These are phyloP conservation scores for Tragelaphus imberbis DNA, from an alignment of 2,113 vertebrate species.

Conservation along the genomic window DNA sequence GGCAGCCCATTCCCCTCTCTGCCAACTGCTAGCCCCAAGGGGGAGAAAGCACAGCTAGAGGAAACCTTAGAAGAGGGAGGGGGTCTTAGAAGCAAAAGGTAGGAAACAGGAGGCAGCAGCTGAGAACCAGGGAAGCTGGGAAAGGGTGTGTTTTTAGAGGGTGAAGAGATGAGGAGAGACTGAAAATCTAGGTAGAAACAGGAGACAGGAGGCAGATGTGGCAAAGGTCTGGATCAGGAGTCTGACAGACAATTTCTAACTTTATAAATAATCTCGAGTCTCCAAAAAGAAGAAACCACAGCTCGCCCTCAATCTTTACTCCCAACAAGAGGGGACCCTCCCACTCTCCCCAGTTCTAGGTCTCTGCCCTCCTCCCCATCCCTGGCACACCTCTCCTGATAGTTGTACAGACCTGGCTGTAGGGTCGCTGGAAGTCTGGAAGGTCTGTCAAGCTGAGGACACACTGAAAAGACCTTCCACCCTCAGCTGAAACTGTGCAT, in stretches of 20 bases:
- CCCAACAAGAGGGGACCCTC: neutral
- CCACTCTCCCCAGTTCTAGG: neutral
- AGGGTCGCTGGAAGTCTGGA: neutral
- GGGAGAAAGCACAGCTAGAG: neutral
- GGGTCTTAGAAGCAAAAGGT: neutral
- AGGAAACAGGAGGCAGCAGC: neutral
- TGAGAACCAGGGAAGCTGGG: neutral
- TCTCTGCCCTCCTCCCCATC: neutral
- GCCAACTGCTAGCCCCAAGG: neutral
- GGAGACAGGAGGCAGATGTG: neutral
- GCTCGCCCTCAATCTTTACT: neutral
- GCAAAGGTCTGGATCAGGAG: neutral
- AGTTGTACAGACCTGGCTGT: constrained; percentile 53
- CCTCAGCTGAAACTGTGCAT: constrained; percentile 10
- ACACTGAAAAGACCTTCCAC: constrained; percentile 24
- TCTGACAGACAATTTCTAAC: neutral
- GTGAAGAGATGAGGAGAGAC: neutral
- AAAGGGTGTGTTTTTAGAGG: neutral
- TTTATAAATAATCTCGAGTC: neutral
- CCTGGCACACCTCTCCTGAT: neutral
- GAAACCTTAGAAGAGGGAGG: neutral
- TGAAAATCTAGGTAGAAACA: neutral
- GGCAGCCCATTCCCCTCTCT: neutral
- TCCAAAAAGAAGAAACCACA: constrained; percentile 5
- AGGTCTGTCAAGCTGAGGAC: neutral